These are phyloP conservation scores for Troides oblongomaculatus DNA, from an alignment of 2,888 invertebrate species.

Conservation along the genomic window DNA sequence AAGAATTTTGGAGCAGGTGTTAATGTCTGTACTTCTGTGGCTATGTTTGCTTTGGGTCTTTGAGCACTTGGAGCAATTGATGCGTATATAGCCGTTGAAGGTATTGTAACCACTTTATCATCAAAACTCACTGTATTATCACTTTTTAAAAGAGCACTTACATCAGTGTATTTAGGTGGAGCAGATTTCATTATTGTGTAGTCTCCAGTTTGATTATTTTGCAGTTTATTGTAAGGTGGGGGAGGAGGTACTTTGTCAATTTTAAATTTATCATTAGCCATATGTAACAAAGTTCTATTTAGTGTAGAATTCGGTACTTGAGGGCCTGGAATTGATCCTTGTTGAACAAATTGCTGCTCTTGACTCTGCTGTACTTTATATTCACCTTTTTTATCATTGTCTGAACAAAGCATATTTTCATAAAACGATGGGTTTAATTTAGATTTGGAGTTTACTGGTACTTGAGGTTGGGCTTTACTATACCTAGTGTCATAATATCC, in stretches of 20 bases:
- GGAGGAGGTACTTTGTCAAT: slow-evolving; percentile 78
- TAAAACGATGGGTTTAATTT: slow-evolving; percentile 67
- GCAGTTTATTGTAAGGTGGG: slow-evolving; percentile 58
- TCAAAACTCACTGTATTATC: slow-evolving; percentile 62
- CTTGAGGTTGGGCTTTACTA: slow-evolving; percentile 91
- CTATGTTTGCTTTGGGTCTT: slow-evolving; percentile 75
- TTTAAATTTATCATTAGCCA: slow-evolving; percentile 72
- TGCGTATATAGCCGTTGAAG: slow-evolving; percentile 76
- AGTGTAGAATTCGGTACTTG: slow-evolving; percentile 65
- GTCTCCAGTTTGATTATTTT: slow-evolving; percentile 65
- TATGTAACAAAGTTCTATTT: slow-evolving; percentile 56
- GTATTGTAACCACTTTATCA: slow-evolving; percentile 70
- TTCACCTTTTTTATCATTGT: slow-evolving; percentile 67
- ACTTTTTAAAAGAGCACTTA: slow-evolving; percentile 65
- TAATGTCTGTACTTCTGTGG: slow-evolving; percentile 77
- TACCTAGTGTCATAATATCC: slow-evolving; percentile 79
- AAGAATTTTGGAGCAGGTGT: slow-evolving; percentile 79
- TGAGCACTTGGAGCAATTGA: slow-evolving; percentile 78
- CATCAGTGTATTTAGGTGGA: slow-evolving; percentile 73
- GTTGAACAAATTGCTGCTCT: slow-evolving; percentile 67
- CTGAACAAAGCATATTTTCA: slow-evolving; percentile 75
- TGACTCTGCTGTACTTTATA: slow-evolving; percentile 56
- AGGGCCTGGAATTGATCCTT: slow-evolving; percentile 67
- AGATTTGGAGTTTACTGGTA: slow-evolving; percentile 80
- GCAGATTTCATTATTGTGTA: slow-evolving; percentile 76